Conservation (phyloP, 2,888 invertebrate species). For the Exocentrus adspersus region DNA sequence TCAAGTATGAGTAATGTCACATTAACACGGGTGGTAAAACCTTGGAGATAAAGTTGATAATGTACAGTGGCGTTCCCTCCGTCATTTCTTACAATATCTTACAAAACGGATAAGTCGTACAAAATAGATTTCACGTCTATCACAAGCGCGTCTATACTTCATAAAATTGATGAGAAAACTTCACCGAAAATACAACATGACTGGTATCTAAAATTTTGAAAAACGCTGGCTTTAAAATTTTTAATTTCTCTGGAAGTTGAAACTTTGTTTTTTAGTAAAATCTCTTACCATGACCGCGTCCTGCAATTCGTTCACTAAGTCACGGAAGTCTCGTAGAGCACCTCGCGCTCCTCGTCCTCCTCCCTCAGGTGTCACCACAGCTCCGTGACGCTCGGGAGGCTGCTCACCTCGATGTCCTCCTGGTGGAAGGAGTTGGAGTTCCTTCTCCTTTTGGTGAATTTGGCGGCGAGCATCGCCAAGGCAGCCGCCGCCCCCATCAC, state of each 20-base stretch:
- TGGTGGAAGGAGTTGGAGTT: constrained; percentile 51
- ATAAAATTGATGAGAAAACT: no score
- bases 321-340: constrained; percentile 56
- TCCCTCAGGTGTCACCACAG: constrained; percentile 76
- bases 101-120: constrained; percentile 52
- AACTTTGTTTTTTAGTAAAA: no score
- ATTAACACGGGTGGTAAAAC: constrained; percentile 24
- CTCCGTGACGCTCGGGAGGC: constrained; percentile 71
- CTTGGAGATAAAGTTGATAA: constrained; percentile 35
- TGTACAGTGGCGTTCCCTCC: constrained; percentile 36
- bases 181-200: no score
- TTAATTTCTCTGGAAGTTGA: no score
- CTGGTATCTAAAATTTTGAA: no score
- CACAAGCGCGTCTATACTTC: constrained; percentile 41
- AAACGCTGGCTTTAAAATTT: no score
- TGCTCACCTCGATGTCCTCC: constrained; percentile 71
- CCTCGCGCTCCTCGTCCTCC: constrained; percentile 66
- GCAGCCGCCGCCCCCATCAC: constrained; percentile 68
- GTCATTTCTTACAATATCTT: constrained; percentile 42
- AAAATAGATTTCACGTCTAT: constrained; percentile 51
- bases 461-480: constrained; percentile 63
- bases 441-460: constrained; percentile 59
- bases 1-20: constrained; percentile 8
- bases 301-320: no score
- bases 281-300: no score